phyloP scores from a whole-genome alignment of 2,888 invertebrate species.

The Dasysyrphus albostriatus region DNA sequence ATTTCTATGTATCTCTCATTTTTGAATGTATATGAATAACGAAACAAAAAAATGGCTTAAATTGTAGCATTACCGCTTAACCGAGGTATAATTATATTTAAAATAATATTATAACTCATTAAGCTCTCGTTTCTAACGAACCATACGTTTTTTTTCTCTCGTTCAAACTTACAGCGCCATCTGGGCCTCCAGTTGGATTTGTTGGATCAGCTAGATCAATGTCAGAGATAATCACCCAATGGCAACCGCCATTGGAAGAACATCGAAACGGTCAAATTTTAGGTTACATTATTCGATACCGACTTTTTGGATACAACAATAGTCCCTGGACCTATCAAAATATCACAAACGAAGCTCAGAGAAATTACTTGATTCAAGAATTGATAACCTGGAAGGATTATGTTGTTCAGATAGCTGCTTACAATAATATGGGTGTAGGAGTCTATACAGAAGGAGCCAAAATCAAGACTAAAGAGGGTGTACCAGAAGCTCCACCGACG shows the following conservation, averaged over 20 bases:
- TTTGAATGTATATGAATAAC: slow-evolving; percentile 75
- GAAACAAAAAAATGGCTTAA: slow-evolving; percentile 79
- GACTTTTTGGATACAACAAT: slow-evolving; percentile 95
- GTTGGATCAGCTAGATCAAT: slow-evolving; percentile 97
- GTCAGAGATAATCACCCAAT: slow-evolving; percentile 97
- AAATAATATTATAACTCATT: slow-evolving; percentile 29
- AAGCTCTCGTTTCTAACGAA: slow-evolving; percentile 14
- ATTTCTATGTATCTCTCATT: slow-evolving; percentile 75
- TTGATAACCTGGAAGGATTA: slow-evolving; percentile 99
- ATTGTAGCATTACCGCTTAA: slow-evolving; percentile 83
- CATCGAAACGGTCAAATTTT: slow-evolving; percentile 97
- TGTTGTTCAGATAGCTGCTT: slow-evolving; percentile 97
- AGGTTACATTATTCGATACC: slow-evolving; percentile 96
- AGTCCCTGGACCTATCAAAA: slow-evolving; percentile 96
- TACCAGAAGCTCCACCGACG: slow-evolving; percentile 96
- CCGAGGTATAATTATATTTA: slow-evolving; percentile 81
- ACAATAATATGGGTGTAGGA: slow-evolving; percentile 98
- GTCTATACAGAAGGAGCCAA: slow-evolving; percentile 95
- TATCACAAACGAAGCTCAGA: slow-evolving; percentile 96
- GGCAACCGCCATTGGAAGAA: slow-evolving; percentile 97
- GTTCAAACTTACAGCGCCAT: slow-evolving; percentile 89
- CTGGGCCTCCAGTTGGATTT: slow-evolving; percentile 97
- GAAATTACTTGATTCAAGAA: slow-evolving; percentile 95
- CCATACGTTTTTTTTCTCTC: slow-evolving; percentile 42
- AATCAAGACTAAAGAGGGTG: slow-evolving; percentile 98